Evolutionary conservation across 2,797 vertebrate genomes (phyloP).

Genomic region (Poeciliopsis presidionis): DNA sequence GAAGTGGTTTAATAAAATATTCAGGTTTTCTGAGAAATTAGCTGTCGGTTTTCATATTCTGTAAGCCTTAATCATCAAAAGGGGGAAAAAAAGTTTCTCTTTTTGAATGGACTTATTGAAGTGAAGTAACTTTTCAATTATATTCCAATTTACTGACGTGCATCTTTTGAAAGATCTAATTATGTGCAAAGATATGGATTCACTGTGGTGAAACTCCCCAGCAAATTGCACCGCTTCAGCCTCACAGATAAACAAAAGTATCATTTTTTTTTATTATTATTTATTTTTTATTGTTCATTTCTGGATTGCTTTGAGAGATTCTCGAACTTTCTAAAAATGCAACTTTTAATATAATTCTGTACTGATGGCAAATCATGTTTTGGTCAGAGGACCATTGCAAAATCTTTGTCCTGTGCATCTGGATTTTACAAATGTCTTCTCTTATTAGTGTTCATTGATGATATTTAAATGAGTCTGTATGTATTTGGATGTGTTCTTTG

Average conservation of each 20-base stretch:
- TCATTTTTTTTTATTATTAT: too few species aligned
- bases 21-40: background rate
- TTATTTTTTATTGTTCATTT: background rate
- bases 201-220: background rate
- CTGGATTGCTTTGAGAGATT: background rate
- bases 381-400: background rate
- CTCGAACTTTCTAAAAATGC: background rate
- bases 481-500: background rate
- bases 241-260: background rate
- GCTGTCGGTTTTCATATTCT: background rate
- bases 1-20: background rate
- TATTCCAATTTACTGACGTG: background rate
- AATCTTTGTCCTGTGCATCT: background rate
- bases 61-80: background rate
- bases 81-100: background rate
- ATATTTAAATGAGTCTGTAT: background rate
- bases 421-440: background rate
- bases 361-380: background rate
- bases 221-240: background rate
- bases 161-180: background rate
- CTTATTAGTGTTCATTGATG: background rate
- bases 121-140: background rate
- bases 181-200: slow-evolving; percentile 1
- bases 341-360: background rate
- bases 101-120: background rate